These are phyloP conservation scores for Ophioninae sp. DNA, from an alignment of 2,888 invertebrate species.

Conservation along the genomic window DNA sequence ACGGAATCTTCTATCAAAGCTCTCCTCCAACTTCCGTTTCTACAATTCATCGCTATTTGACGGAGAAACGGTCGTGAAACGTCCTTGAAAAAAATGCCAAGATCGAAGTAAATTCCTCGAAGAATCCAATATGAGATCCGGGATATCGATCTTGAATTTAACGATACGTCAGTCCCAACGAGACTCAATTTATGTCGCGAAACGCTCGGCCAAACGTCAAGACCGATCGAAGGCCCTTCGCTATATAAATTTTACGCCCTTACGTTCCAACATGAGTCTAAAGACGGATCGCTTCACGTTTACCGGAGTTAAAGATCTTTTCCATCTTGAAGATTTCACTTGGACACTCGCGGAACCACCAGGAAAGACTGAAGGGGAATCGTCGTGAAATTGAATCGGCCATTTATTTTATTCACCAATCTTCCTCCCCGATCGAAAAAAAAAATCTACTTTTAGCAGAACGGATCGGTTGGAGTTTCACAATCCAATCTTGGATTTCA, in stretches of 20 bases:
- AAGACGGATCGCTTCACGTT: constrained; percentile 13
- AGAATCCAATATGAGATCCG: background rate
- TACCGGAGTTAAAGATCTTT: constrained; percentile 41
- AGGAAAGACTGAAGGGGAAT: constrained; percentile 9
- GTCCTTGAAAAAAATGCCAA: background rate
- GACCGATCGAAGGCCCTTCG: background rate
- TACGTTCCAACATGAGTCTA: background rate
- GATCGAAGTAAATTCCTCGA: constrained; percentile 3
- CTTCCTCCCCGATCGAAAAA: constrained; percentile 13
- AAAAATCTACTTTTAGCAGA: constrained; percentile 29
- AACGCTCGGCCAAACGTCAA: constrained; percentile 2
- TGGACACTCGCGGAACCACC: constrained; percentile 10
- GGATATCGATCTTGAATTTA: constrained; percentile 44
- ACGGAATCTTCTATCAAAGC: background rate
- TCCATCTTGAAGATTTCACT: constrained; percentile 41
- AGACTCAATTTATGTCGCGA: constrained; percentile 1
- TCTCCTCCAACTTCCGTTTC: background rate
- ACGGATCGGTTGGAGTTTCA: constrained; percentile 1
- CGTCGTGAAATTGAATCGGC: constrained; percentile 32
- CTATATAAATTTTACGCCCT: constrained; percentile 2
- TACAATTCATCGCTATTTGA: background rate
- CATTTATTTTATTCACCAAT: constrained; percentile 36
- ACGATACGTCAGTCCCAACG: constrained; percentile 9
- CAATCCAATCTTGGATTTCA: constrained; percentile 24
- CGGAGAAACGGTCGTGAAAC: background rate